Conservation (phyloP, 2,113 vertebrate genomes). For the Scortum barcoo region DNA sequence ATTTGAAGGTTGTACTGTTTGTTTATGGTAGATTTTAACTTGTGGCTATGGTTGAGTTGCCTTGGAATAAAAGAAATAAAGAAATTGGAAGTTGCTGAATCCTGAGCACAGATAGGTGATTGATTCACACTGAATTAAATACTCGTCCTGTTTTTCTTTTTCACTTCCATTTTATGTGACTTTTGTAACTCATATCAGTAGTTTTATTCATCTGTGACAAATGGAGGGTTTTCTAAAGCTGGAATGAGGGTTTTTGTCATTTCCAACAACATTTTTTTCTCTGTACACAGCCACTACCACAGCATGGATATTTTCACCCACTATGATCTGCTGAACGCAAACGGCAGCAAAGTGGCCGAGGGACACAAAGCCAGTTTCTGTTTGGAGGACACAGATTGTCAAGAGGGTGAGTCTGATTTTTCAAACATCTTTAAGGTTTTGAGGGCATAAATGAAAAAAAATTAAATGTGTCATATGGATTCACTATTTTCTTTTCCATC, state of each 20-base stretch:
- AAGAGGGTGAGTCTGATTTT: conserved; percentile 86
- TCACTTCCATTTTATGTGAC: too few species aligned
- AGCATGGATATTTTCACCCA: conserved; percentile 99
- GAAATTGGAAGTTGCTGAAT: too few species aligned
- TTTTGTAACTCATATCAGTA: too few species aligned
- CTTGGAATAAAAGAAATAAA: too few species aligned
- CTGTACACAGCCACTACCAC: conserved; percentile 92
- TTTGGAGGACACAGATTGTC: conserved; percentile 94
- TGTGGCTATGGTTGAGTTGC: too few species aligned
- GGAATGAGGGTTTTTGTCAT: not conserved
- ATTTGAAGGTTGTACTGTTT: too few species aligned
- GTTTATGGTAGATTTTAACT: too few species aligned
- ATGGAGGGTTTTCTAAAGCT: not conserved
- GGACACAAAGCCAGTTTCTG: conserved; percentile 99
- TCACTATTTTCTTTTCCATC: not conserved
- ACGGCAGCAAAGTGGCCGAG: conserved; percentile 95
- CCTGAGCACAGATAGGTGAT: too few species aligned
- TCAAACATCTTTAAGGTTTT: not conserved
- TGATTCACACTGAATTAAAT: too few species aligned
- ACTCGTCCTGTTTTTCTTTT: too few species aligned
- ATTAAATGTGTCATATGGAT: not conserved
- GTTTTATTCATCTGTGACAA: too few species aligned
- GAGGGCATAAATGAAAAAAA: not conserved
- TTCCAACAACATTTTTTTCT: not conserved
- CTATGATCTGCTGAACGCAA: conserved; percentile 93